A percentile compares a stretch with the other conserved stretches of the same genome.
Conservation (phyloP, 1,140 invertebrate genomes). For the Brachionus rubens region DNA sequence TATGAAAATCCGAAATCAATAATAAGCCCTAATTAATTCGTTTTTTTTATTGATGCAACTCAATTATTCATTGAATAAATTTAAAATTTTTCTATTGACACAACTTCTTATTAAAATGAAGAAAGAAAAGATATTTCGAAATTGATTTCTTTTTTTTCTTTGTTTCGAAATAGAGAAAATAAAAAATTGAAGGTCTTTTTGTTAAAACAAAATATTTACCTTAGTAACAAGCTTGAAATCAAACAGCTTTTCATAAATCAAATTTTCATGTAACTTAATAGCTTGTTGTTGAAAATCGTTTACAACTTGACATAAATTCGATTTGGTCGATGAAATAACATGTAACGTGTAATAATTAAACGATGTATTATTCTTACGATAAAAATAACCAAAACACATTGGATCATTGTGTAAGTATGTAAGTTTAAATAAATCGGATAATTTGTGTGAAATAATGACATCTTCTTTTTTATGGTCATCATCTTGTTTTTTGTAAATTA, state of each 20-base stretch:
- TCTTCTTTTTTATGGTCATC: background rate
- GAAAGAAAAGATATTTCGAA: background rate
- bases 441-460: constrained; percentile 23
- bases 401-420: constrained; percentile 9
- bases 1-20: too few relatives aligned
- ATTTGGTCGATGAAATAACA: constrained; percentile 11
- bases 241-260: constrained; percentile 36
- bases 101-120: background rate
- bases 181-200: too few relatives aligned
- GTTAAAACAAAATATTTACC: constrained; percentile 17
- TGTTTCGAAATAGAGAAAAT: too few relatives aligned
- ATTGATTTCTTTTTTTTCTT: too few relatives aligned
- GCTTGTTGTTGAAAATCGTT: constrained; percentile 1
- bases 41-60: too few relatives aligned
- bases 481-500: constrained; percentile 9
- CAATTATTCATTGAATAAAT: background rate
- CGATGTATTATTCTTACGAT: background rate
- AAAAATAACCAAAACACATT: constrained; percentile 44
- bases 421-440: constrained; percentile 16
- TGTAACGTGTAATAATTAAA: constrained; percentile 33
- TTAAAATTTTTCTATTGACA: too few relatives aligned
- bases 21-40: too few relatives aligned
- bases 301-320: constrained; percentile 40
- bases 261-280: constrained; percentile 40
- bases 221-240: constrained; percentile 35